Conservation (phyloP, 2,888 invertebrate species). For the Orthonychiurus folsomi region DNA sequence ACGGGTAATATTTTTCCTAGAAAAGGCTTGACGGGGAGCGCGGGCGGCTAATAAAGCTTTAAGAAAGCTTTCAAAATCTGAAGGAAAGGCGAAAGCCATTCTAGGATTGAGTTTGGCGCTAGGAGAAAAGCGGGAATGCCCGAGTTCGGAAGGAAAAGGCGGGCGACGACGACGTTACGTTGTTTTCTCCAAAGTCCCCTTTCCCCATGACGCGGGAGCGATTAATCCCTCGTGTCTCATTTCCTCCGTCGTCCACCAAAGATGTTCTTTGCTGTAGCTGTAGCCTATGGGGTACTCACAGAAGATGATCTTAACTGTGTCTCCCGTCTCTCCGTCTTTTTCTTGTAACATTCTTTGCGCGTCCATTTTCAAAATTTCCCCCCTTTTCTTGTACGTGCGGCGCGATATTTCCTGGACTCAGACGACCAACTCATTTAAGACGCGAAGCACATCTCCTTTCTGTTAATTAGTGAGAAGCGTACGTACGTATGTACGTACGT, state of each 20-base stretch:
- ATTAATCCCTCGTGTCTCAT: constrained; percentile 1
- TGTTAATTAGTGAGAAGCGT: too few relatives aligned
- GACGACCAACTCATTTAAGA: too few relatives aligned
- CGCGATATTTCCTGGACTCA: too few relatives aligned
- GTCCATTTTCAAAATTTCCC: too few relatives aligned
- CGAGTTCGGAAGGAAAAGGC: background rate
- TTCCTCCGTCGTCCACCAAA: background rate
- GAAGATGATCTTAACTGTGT: background rate
- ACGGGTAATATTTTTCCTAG: background rate
- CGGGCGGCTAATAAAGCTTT: background rate
- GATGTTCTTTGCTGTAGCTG: background rate
- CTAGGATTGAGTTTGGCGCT: too few relatives aligned
- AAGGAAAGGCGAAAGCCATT: background rate
- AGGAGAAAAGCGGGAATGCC: background rate
- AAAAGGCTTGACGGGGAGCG: background rate
- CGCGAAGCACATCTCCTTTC: too few relatives aligned
- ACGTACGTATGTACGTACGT: too few relatives aligned
- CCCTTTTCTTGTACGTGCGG: too few relatives aligned
- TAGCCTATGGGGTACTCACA: background rate
- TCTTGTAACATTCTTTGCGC: too few relatives aligned
- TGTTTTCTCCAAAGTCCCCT: background rate
- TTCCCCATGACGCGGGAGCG: background rate
- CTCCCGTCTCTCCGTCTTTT: too few relatives aligned
- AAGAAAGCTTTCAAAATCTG: constrained; percentile 1
- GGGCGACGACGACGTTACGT: background rate